Evolutionary conservation across 2,113 vertebrate species (phyloP).

Genomic region (Nansenia antarctica): DNA sequence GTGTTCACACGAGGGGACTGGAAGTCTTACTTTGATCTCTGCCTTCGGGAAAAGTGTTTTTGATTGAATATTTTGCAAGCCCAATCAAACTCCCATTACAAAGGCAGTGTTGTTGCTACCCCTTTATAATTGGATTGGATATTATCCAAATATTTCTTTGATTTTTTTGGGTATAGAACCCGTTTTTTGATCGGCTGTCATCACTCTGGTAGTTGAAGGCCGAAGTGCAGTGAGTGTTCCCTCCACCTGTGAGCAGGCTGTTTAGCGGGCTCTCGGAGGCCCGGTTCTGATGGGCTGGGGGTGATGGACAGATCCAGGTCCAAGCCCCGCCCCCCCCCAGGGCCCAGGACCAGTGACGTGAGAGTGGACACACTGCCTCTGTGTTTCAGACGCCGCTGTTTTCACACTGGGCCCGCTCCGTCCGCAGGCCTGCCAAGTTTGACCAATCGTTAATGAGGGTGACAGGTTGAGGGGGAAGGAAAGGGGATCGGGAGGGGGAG

Average conservation of each 20-base stretch:
- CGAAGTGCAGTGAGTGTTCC: not conserved
- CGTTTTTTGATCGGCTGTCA: not conserved
- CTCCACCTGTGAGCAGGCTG: not conserved
- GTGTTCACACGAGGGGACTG: not conserved
- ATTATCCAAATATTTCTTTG: no score
- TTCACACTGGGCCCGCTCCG: not conserved
- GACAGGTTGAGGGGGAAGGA: no score
- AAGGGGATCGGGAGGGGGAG: no score
- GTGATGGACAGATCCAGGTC: not conserved
- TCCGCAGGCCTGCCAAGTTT: not conserved
- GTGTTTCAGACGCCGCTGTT: not conserved
- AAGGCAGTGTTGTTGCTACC: not conserved
- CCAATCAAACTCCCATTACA: not conserved
- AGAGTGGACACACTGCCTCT: not conserved
- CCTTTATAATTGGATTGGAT: not conserved
- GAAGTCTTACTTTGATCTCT: conserved; percentile 19
- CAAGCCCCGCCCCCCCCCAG: not conserved
- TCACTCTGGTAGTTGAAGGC: not conserved
- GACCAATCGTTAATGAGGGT: not conserved
- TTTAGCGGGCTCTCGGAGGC: not conserved
- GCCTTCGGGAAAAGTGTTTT: not conserved
- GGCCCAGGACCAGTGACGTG: no score
- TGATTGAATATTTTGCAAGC: not conserved
- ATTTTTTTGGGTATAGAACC: not conserved
- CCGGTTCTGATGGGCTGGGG: not conserved